These are phyloP conservation scores for Saiga tatarica DNA, from an alignment of 2,113 vertebrate species.

Conservation along the genomic window DNA sequence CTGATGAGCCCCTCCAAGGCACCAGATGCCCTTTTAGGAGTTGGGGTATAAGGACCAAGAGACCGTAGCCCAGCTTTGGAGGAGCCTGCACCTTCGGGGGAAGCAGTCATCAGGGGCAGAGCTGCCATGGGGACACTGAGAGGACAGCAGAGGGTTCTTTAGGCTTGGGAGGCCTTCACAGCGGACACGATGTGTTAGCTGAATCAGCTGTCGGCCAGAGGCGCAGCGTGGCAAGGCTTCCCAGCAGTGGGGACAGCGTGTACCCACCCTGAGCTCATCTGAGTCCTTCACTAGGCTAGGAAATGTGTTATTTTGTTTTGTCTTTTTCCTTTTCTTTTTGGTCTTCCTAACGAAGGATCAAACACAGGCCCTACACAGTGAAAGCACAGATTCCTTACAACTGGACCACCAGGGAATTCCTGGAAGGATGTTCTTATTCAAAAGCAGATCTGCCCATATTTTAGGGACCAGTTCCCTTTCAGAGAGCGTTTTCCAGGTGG, in stretches of 20 bases:
- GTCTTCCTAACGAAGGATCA: neutral
- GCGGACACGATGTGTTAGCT: neutral
- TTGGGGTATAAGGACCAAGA: neutral
- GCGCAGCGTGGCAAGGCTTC: neutral
- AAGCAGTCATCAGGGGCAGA: neutral
- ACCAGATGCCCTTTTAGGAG: rapidly evolving
- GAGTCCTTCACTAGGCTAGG: neutral
- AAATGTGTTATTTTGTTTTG: neutral
- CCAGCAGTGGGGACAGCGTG: neutral
- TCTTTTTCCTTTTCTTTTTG: neutral
- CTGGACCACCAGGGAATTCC: neutral
- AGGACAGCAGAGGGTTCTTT: neutral
- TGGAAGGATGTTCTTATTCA: neutral
- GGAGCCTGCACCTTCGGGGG: neutral
- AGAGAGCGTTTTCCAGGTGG: neutral
- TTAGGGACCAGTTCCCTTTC: neutral
- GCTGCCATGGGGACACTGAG: neutral
- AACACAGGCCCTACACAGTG: neutral
- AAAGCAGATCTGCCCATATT: neutral
- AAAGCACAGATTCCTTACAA: neutral
- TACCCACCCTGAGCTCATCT: neutral
- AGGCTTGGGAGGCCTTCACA: neutral
- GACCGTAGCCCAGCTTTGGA: rapidly evolving
- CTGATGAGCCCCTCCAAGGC: neutral
- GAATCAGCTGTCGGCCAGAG: rapidly evolving